Evolutionary conservation across 1,140 invertebrate species (phyloP).

Genomic region (Samia ricini): DNA sequence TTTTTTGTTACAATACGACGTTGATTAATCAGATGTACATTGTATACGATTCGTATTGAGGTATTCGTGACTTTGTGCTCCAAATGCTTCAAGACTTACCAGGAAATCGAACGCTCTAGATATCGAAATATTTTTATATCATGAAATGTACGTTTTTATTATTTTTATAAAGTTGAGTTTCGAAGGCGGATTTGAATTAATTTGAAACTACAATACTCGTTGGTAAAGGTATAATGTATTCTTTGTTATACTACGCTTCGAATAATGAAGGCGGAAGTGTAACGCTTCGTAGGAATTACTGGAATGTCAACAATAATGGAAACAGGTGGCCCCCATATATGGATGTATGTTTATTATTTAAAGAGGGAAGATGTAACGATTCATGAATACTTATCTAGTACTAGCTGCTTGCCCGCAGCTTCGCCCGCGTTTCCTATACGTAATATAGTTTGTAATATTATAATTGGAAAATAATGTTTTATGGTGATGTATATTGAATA

Average conservation of each 20-base stretch:
- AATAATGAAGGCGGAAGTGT: background rate
- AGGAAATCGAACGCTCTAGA: constrained; percentile 1
- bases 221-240: background rate
- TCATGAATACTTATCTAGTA: no score
- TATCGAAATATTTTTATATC: background rate
- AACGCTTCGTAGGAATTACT: background rate
- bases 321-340: no score
- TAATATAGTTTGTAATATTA: no score
- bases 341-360: no score
- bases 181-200: background rate
- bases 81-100: constrained; percentile 30
- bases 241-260: background rate
- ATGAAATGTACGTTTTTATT: background rate
- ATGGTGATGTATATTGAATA: no score
- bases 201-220: background rate
- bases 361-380: no score
- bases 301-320: background rate
- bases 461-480: no score
- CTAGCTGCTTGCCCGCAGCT: no score
- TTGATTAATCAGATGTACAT: constrained; percentile 31
- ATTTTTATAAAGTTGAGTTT: background rate
- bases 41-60: constrained; percentile 36
- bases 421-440: no score
- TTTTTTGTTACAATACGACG: constrained; percentile 18
- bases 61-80: constrained; percentile 66